These are phyloP conservation scores for Tapirus terrestris DNA, from an alignment of 2,113 vertebrate genomes.

Conservation along the genomic window DNA sequence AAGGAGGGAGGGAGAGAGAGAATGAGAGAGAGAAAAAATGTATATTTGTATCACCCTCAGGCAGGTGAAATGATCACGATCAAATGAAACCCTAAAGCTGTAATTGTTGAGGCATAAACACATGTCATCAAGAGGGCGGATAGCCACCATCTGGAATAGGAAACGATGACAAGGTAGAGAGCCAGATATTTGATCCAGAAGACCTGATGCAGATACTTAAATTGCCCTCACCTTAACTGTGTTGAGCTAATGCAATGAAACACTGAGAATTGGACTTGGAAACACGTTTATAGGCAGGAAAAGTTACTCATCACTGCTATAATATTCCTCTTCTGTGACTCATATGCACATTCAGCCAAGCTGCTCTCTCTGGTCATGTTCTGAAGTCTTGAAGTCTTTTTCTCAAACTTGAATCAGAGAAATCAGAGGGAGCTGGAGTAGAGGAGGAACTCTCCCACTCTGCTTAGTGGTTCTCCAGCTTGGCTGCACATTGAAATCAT, in stretches of 20 bases:
- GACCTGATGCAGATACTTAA: too few species aligned
- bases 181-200: not conserved
- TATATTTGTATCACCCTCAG: not conserved
- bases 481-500: not conserved
- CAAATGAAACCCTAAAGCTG: not conserved
- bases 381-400: not conserved
- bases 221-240: not conserved
- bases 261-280: not conserved
- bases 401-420: conserved; percentile 21
- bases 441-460: not conserved
- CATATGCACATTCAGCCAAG: not conserved
- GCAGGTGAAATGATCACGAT: not conserved
- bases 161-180: not conserved
- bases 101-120: not conserved
- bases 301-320: not conserved
- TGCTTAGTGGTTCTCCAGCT: not conserved
- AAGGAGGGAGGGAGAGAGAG: not conserved
- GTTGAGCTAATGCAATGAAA: not conserved
- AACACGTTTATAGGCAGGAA: not conserved
- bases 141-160: not conserved
- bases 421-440: not conserved
- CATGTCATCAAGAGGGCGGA: not conserved
- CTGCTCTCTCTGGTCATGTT: not conserved
- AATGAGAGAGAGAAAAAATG: too few species aligned
- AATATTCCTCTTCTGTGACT: conserved; percentile 1